Base-by-base conservation (phyloP, 2,888 invertebrate species). In the Drosophila neutralis region DNA sequence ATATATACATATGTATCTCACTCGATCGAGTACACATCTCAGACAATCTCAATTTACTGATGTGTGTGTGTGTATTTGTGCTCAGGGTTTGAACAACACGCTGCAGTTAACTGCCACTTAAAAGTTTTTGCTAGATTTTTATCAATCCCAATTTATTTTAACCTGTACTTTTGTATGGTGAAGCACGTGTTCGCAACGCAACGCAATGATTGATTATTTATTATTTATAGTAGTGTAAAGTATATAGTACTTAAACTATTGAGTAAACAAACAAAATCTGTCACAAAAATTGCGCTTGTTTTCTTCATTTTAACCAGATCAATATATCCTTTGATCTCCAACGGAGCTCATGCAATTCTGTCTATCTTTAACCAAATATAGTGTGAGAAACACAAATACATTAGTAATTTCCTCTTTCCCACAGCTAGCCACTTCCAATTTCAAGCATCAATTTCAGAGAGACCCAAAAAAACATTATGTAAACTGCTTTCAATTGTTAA, bases 11-110 rank as follows among this genome's bases (percentile, higher is more conserved):
- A 15, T 45, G 24, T 68, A 73, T 77, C 70, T 69, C 67, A 63
- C 59, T 75, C 76, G 66, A 73, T 73, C 51, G 51, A 66, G 66
- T 56, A 67, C 36, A 60, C 45, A 65, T 58, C 64, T 36, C 35
- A 38, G 49, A 56, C 73, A 60, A 54, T 53, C 49, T 24, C 31
- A 33, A 48, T 36, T 18, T 52, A 51, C 31, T 49, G 2, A 4
- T 38, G 38, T 15, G 24, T 27, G 51, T 11, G 18, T 38, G 45
- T 24, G 21, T n/a, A 38, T 56, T 56, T 56, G 38, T n/a, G 18
- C n/a, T 52, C 53, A 64, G 49, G 53, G 53, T 65, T 52, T 42
- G 11, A 71, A 66, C 21, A 13, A 21, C 13, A 48, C 48, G 66
- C 57, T 45, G 45, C 40, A 49, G 54, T 56, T 35, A 49, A 65